Base-by-base conservation (phyloP, 2,888 invertebrate species). In the Autographa gamma region DNA sequence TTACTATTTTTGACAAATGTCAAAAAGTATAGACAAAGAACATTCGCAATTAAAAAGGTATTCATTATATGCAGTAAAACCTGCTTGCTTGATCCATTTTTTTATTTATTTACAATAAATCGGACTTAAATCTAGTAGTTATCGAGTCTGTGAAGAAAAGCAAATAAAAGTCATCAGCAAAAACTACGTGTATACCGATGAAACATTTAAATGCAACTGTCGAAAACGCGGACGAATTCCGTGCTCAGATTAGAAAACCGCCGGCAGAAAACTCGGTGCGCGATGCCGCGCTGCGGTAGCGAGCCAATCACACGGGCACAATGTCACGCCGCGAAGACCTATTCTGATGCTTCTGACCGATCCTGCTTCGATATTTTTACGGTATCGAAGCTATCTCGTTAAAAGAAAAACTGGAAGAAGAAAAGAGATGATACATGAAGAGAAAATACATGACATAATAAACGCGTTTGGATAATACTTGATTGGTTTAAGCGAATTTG, bases 161-260 rank as follows among this genome's bases (percentile, higher is more conserved):
- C 31, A 71, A 74, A 77, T 73, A 74, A 74, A 78, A 78, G 31
- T 63, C 18, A 48, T 13, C 32, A 75, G 71, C 63, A 72, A 60
- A 73, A 79, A 71, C 54, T 69, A 71, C 75, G 73, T 66, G 63
- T n/a, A n/a, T 14, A 31, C 54, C 66, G 43, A 74, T 64, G 71
- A 81, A 85, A 82, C 79, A 84, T 80, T 86, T 78, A 84, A 85
- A 81, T 77, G 76, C 66, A 77, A 77, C 76, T 84, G 87, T 86
- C 83, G 83, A 83, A 88, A 90, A 86, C 86, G 88, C 81, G 89
- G 85, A 88, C 86, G 86, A 90, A 90, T 89, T 90, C 85, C 81
- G 86, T 85, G 84, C 84, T 73, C 81, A 86, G 91, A 92, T 93
- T 93, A 93, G 93, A 91, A 92, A 93, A 92, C 93, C 93, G 81